These are phyloP conservation scores for Drosophila flavopinicola DNA, from an alignment of 2,888 invertebrate genomes.

Conservation along the genomic window DNA sequence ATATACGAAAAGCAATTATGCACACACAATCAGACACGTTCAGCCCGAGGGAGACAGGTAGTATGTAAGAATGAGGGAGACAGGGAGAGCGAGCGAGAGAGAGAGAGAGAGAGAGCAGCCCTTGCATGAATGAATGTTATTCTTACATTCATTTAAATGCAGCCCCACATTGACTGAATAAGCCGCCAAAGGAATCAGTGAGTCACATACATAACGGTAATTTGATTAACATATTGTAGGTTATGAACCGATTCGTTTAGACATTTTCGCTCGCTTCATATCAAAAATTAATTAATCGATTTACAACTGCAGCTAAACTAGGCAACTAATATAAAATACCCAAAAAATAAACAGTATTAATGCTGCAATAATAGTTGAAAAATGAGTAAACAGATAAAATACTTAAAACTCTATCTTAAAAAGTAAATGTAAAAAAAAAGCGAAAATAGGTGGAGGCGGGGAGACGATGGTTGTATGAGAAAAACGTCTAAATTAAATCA, in stretches of 20 bases:
- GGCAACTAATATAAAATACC: too few relatives aligned
- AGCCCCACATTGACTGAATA: constrained; percentile 5
- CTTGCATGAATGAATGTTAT: not conserved
- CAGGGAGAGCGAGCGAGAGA: too few relatives aligned
- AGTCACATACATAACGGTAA: not conserved
- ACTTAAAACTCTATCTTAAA: too few relatives aligned
- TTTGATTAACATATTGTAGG: not conserved
- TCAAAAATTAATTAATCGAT: too few relatives aligned
- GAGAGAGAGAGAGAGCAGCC: not conserved
- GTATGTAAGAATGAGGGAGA: too few relatives aligned
- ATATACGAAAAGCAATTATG: not conserved
- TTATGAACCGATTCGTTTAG: not conserved
- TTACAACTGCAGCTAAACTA: too few relatives aligned
- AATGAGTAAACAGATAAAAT: too few relatives aligned
- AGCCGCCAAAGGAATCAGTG: not conserved
- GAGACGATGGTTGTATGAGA: not conserved
- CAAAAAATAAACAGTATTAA: too few relatives aligned
- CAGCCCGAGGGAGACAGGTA: not conserved
- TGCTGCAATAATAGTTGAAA: too few relatives aligned
- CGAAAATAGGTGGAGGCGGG: too few relatives aligned
- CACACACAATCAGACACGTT: not conserved
- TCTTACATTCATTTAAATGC: constrained; percentile 36
- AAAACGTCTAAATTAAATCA: constrained; percentile 37
- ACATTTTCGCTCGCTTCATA: too few relatives aligned
- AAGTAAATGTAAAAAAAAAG: too few relatives aligned